Evolutionary conservation across 2,888 invertebrate species (phyloP).

Genomic region (Thumatha senex): DNA sequence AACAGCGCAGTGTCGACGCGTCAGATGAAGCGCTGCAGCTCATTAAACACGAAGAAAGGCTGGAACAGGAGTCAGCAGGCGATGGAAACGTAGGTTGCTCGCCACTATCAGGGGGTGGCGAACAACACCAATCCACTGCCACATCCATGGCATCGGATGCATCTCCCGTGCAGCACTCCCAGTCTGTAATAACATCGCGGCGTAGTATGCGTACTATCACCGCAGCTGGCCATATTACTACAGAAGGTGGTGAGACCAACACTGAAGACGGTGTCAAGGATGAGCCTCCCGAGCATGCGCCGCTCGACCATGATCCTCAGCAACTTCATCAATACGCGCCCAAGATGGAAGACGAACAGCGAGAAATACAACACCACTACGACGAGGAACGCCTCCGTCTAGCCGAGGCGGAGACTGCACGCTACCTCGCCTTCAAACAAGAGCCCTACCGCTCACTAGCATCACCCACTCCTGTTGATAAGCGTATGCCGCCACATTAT

Average conservation of each 20-base stretch:
- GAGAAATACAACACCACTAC: constrained; percentile 51
- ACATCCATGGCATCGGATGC: constrained; percentile 18
- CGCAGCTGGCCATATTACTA: constrained; percentile 84
- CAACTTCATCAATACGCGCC: constrained; percentile 53
- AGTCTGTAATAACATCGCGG: constrained; percentile 82
- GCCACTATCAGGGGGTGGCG: background rate
- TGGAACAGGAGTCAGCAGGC: constrained; percentile 36
- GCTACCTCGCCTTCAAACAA: constrained; percentile 70
- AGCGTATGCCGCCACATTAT: constrained; percentile 49
- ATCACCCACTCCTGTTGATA: constrained; percentile 41
- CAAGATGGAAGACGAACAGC: constrained; percentile 50
- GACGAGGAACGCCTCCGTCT: constrained; percentile 66
- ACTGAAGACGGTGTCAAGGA: constrained; percentile 68
- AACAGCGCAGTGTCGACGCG: constrained; percentile 45
- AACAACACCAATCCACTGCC: constrained; percentile 13
- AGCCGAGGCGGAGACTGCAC: constrained; percentile 65
- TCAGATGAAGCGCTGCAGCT: constrained; percentile 67
- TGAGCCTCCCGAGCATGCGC: constrained; percentile 61
- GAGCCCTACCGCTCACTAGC: constrained; percentile 63
- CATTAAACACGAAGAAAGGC: constrained; percentile 65
- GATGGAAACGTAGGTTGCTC: background rate
- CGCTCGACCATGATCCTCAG: constrained; percentile 46
- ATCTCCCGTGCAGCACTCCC: constrained; percentile 57
- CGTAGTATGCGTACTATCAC: constrained; percentile 84
- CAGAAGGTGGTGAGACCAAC: constrained; percentile 45